Conservation (phyloP, 2,888 invertebrate species). For the Cyclophora punctaria region DNA sequence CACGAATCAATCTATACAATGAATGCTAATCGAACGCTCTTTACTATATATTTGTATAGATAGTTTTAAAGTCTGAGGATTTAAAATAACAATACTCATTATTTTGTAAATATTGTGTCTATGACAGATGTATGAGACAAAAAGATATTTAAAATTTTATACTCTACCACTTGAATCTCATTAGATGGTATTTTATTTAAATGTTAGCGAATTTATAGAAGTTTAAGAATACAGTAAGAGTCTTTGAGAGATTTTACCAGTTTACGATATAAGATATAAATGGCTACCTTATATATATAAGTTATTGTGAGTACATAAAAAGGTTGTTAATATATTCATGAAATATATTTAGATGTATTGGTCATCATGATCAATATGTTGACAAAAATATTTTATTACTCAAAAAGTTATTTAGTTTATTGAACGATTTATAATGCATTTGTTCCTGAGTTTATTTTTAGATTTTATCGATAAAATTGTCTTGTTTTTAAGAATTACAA, state of each 20-base stretch:
- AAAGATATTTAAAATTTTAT: slow-evolving; percentile 59
- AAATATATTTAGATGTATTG: slow-evolving; percentile 65
- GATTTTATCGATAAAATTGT: slow-evolving; percentile 62
- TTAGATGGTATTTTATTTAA: slow-evolving; percentile 68
- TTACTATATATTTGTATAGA: slow-evolving; percentile 18
- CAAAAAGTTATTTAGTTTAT: slow-evolving; percentile 40
- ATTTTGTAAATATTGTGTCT: slow-evolving; percentile 57
- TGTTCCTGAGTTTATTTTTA: slow-evolving; percentile 74
- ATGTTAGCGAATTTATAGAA: slow-evolving; percentile 73
- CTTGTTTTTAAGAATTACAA: slow-evolving; percentile 35
- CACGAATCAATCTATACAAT: background rate
- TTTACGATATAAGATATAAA: slow-evolving; percentile 60
- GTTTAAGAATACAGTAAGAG: slow-evolving; percentile 55
- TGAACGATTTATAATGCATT: slow-evolving; percentile 72
- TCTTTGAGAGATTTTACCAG: slow-evolving; percentile 70
- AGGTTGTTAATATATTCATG: slow-evolving; percentile 70
- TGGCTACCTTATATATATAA: slow-evolving; percentile 57
- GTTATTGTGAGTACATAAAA: slow-evolving; percentile 55
- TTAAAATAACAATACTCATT: slow-evolving; percentile 65
- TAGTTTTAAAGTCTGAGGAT: slow-evolving; percentile 41
- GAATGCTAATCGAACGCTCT: background rate
- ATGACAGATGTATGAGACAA: slow-evolving; percentile 37
- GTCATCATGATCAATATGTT: slow-evolving; percentile 56
- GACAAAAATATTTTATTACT: slow-evolving; percentile 50
- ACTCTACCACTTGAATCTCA: slow-evolving; percentile 73